phyloP scores from a whole-genome alignment of 2,888 invertebrate species.

The Cordylochernes scorpioides region DNA sequence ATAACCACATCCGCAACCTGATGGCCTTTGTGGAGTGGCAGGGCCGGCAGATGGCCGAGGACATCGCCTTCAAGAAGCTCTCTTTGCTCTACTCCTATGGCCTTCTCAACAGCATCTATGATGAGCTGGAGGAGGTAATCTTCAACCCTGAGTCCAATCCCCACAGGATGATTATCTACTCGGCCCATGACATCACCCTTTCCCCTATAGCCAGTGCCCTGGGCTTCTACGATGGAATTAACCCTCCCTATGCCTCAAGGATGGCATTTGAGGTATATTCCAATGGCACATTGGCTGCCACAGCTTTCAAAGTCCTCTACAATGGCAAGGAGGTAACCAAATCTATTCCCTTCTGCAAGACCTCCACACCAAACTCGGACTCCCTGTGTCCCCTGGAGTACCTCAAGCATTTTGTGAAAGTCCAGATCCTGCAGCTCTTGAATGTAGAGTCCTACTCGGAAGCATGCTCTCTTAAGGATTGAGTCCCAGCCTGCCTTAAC shows the following conservation, averaged over 20 bases:
- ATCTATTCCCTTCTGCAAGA: constrained; percentile 49
- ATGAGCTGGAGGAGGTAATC: constrained; percentile 40
- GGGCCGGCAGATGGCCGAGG: constrained; percentile 30
- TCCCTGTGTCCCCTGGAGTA: no score
- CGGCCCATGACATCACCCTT: constrained; percentile 72
- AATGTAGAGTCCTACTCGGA: no score
- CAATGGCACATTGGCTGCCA: constrained; percentile 21
- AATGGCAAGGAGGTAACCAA: constrained; percentile 66
- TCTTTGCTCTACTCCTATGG: constrained; percentile 52
- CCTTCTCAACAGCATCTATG: constrained; percentile 47
- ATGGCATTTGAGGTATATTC: constrained; percentile 65
- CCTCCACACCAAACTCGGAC: no score
- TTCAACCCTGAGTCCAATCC: constrained; percentile 22
- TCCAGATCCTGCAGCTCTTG: no score
- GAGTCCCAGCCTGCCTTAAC: no score
- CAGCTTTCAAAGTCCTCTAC: constrained; percentile 48
- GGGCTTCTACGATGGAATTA: constrained; percentile 33
- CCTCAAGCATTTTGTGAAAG: no score
- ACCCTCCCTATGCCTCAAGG: constrained; percentile 59
- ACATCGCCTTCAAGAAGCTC: constrained; percentile 23
- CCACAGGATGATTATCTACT: constrained; percentile 49
- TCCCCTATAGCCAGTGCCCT: constrained; percentile 53
- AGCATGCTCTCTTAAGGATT: no score
- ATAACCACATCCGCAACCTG: constrained; percentile 44
- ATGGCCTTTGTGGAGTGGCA: constrained; percentile 61